Evolutionary conservation across 2,888 invertebrate species (phyloP).

Genomic region (Torymus auratus): DNA sequence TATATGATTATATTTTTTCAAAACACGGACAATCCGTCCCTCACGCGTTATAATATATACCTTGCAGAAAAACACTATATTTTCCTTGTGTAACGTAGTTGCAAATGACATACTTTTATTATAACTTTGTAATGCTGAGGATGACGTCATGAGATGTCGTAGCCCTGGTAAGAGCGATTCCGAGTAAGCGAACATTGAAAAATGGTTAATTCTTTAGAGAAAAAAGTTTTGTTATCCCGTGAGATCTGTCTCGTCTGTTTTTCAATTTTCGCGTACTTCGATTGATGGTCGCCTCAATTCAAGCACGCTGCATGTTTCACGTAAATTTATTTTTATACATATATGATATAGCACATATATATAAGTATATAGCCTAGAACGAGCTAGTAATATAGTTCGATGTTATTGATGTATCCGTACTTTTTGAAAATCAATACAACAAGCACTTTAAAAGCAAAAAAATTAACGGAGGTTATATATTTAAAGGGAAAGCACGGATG

Average conservation of each 20-base stretch:
- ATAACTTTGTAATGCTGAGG: not conserved
- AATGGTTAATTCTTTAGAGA: not conserved
- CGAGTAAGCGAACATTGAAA: constrained; percentile 24
- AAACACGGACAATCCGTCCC: constrained; percentile 1
- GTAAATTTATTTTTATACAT: not conserved
- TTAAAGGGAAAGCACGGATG: too few relatives aligned
- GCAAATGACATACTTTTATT: constrained; percentile 1
- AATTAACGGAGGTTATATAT: too few relatives aligned
- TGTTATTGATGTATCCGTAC: too few relatives aligned
- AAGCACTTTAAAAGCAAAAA: too few relatives aligned
- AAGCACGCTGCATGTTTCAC: constrained; percentile 61
- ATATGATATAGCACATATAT: too few relatives aligned
- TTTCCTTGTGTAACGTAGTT: constrained; percentile 19
- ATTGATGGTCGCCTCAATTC: constrained; percentile 39
- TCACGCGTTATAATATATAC: constrained; percentile 18
- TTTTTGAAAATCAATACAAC: too few relatives aligned
- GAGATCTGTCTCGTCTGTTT: not conserved
- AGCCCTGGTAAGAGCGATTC: constrained; percentile 27
- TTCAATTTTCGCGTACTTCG: constrained; percentile 50
- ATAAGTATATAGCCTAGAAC: too few relatives aligned
- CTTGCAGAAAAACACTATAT: not conserved
- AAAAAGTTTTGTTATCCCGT: not conserved
- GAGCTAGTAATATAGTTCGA: too few relatives aligned
- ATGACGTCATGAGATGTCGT: too few relatives aligned
- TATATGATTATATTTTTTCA: constrained; percentile 11